Conservation (phyloP, 2,797 vertebrate genomes). For the Coendou prehensilis region DNA sequence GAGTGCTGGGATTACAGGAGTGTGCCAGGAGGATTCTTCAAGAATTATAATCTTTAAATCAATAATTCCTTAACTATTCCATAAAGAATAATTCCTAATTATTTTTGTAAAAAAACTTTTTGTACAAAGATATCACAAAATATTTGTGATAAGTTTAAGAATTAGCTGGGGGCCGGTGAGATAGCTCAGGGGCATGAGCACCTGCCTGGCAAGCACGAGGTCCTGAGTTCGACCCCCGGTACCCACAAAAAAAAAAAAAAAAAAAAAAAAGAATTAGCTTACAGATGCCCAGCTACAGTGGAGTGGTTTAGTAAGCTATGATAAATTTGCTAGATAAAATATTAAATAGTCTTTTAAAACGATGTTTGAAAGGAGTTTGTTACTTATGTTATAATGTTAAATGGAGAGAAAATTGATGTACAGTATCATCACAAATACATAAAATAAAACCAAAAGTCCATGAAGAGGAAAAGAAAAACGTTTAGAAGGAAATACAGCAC, state of each 20-base stretch:
- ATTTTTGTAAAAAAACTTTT: slow-evolving; percentile 7
- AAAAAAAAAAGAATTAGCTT: slow-evolving; percentile 52
- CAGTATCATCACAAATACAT: slow-evolving; percentile 12
- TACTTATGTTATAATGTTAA: slow-evolving; percentile 50
- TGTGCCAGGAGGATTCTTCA: not conserved
- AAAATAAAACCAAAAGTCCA: slow-evolving; percentile 61
- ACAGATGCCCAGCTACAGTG: not conserved
- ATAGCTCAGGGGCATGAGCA: too few species aligned
- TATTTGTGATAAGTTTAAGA: slow-evolving; percentile 57
- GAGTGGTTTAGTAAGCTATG: slow-evolving; percentile 55
- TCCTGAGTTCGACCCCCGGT: too few species aligned
- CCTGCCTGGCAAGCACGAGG: too few species aligned
- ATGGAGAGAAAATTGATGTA: slow-evolving; percentile 39
- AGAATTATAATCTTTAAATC: slow-evolving; percentile 61
- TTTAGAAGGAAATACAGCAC: slow-evolving; percentile 26
- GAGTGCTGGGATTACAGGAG: not conserved
- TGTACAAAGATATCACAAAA: slow-evolving; percentile 28
- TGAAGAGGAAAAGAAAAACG: slow-evolving; percentile 32
- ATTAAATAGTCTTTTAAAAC: slow-evolving; percentile 61
- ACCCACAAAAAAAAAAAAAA: not conserved
- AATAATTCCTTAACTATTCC: slow-evolving; percentile 31
- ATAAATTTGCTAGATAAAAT: slow-evolving; percentile 48
- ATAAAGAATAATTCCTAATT: slow-evolving; percentile 56
- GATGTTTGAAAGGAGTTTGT: slow-evolving; percentile 42
- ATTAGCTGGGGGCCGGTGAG: not conserved